Base-by-base conservation (phyloP, 2,888 invertebrate species). In the Eupithecia vulgata region DNA sequence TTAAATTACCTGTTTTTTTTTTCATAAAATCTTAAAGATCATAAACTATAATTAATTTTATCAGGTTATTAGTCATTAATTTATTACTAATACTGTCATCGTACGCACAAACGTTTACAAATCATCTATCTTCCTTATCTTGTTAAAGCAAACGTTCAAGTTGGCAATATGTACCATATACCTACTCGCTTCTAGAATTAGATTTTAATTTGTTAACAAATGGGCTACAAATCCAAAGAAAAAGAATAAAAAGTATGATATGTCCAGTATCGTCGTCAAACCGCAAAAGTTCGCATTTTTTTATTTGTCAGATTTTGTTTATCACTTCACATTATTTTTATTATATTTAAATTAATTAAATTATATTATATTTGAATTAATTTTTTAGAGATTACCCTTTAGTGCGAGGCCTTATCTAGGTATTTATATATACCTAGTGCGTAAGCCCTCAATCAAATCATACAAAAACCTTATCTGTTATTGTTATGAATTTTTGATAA, bases 41-140 rank as follows among this genome's bases (percentile, higher is more conserved):
- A 25, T 57, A 57, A 57, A 67, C 17, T 34, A 34, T 34, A 67
- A 30, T 30, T 30, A 30, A 3, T 30, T 25, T 71, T 66, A 71
- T 74, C 71, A 75, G 35, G 64, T 15, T 67, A 70, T 67, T 59
- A 70, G 64, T 65, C 65, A 69, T 15, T 25, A 68, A 70, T 72
- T 75, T 72, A 40, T 40, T 37, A 64, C n/a, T 35, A 64, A 64
- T 37, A 64, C 12, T 37, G 65, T 65, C 64, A 70, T 66, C 42
- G 37, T 42, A 67, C 67, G 71, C 67, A 67, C 15, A 57, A 8
- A 37, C 30, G 57, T 71, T 59, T 67, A 71, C 57, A 66, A 52
- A 35, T 66, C 40, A 75, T 74, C 76, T 64, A 74, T 74, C 74
- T 69, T 72, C 64, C 71, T 72, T 77, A 65, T 65, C 65, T 65